Conservation (phyloP, 2,113 vertebrate species). For the Craseonycteris thonglongyai region DNA sequence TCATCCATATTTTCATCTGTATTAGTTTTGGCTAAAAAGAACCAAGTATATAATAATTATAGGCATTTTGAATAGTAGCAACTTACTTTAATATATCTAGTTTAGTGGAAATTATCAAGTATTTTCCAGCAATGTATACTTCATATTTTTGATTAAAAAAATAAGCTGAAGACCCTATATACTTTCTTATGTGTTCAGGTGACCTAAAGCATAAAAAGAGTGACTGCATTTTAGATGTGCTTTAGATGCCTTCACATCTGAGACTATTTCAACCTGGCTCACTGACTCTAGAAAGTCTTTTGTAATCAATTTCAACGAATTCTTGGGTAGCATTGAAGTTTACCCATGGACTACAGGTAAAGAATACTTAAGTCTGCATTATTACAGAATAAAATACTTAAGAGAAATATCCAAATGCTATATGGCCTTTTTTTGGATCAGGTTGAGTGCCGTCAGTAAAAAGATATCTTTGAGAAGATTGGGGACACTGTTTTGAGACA, state of each 20-base stretch:
- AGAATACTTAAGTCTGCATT: background rate
- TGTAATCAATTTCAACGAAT: background rate
- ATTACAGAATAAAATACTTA: background rate
- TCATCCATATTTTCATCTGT: conserved; percentile 74
- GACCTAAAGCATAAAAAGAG: background rate
- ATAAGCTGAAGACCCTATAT: background rate
- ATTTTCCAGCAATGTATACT: background rate
- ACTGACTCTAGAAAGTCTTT: background rate
- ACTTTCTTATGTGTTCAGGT: background rate
- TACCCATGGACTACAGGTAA: background rate
- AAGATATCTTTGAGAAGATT: background rate
- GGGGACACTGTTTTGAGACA: too few relatives aligned
- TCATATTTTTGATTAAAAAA: background rate
- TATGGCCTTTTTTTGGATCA: background rate
- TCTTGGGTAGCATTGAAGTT: background rate
- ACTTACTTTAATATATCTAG: background rate
- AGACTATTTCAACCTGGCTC: background rate
- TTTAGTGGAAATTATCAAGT: background rate
- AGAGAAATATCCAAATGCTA: background rate
- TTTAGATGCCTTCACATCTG: background rate
- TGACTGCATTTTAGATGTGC: background rate
- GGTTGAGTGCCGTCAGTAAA: background rate
- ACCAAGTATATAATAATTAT: background rate
- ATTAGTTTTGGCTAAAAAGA: conserved; percentile 74
- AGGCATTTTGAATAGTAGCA: background rate